Percentiles rank a stretch among this genome's conserved stretches.
These are phyloP conservation scores for Trachops cirrhosus DNA, from an alignment of 2,797 vertebrate genomes.

Conservation along the genomic window DNA sequence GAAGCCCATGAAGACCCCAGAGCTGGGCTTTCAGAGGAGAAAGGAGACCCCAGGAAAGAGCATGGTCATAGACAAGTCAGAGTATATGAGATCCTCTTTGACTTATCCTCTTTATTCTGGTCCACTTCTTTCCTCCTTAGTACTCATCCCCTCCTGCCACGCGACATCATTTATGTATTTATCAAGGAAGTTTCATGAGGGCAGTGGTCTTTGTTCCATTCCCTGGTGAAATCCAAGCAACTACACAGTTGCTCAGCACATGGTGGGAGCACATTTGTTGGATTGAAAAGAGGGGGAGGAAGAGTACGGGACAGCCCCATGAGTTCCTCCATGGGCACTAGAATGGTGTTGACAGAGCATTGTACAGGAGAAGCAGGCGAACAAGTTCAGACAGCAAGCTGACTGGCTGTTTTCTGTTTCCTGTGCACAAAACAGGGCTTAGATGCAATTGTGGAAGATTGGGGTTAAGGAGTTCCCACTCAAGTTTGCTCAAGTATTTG, in stretches of 20 bases:
- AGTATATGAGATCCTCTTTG: background rate
- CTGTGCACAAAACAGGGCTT: background rate
- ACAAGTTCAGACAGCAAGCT: background rate
- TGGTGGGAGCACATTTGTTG: no score
- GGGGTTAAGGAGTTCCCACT: background rate
- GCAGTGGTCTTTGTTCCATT: background rate
- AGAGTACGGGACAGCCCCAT: background rate
- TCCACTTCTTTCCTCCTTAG: background rate
- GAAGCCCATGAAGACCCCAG: background rate
- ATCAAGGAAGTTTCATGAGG: background rate
- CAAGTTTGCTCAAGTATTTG: background rate
- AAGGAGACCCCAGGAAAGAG: background rate
- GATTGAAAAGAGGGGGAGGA: background rate
- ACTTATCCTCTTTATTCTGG: accelerated
- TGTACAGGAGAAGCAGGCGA: background rate
- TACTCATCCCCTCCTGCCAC: background rate
- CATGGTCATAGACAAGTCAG: accelerated
- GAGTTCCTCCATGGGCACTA: background rate
- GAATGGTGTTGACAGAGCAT: background rate
- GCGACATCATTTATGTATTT: background rate
- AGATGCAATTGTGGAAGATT: background rate
- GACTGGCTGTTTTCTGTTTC: background rate
- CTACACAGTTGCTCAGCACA: no score
- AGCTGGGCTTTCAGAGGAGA: background rate
- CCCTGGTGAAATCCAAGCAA: background rate